These are phyloP conservation scores for Drosophila kurseongensis DNA, from an alignment of 1,140 invertebrate species.

Conservation along the genomic window DNA sequence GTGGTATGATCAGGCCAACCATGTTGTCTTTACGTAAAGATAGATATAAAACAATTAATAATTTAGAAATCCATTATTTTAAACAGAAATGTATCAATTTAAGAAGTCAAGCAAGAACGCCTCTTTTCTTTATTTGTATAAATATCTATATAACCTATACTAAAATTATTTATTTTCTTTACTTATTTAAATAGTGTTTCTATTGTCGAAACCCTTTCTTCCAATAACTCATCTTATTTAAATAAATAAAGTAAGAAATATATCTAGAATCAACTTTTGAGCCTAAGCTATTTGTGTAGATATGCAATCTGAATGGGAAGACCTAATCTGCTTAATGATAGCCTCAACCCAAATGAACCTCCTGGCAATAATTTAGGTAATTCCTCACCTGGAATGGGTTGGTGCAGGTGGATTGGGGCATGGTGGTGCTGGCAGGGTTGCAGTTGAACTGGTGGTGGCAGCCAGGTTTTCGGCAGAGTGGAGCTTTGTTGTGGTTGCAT, in stretches of 20 bases:
- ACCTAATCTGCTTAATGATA: background rate
- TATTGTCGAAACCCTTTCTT: background rate
- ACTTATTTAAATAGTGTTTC: too few species aligned
- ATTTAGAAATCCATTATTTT: background rate
- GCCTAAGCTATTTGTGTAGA: too few species aligned
- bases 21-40: slow-evolving; percentile 51
- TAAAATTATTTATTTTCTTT: too few species aligned
- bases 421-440: slow-evolving; percentile 76
- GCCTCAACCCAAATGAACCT: background rate
- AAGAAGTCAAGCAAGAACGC: too few species aligned
- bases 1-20: slow-evolving; percentile 67
- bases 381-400: slow-evolving; percentile 55
- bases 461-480: slow-evolving; percentile 63
- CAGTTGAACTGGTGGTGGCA: slow-evolving; percentile 56
- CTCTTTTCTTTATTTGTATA: too few species aligned
- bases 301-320: background rate
- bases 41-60: background rate
- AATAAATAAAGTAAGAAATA: background rate
- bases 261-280: background rate
- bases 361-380: background rate
- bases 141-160: too few species aligned
- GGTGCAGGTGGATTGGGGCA: slow-evolving; percentile 73
- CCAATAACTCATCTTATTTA: too few species aligned
- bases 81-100: too few species aligned
- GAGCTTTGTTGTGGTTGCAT: slow-evolving; percentile 49